Evolutionary conservation across 2,888 invertebrate genomes (phyloP).

Genomic region (Dryadula phaetusa): DNA sequence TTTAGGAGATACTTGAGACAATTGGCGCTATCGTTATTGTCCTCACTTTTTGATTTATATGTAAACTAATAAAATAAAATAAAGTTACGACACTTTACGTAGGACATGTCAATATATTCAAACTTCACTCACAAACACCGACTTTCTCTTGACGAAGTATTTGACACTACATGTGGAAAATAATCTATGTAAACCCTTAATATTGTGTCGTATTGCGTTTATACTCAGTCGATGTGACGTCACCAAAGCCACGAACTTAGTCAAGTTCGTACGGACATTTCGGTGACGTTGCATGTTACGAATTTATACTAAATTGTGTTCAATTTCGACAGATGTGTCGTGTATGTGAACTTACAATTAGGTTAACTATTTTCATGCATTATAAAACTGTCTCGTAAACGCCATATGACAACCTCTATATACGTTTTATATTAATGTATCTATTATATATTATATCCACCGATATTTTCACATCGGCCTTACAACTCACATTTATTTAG

Average conservation of each 20-base stretch:
- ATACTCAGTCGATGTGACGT: slow-evolving; percentile 45
- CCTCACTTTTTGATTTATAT: no score
- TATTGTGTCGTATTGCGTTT: slow-evolving; percentile 32
- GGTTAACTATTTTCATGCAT: neutral
- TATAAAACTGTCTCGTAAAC: neutral
- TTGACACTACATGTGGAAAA: neutral
- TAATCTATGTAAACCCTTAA: neutral
- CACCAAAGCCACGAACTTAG: slow-evolving; percentile 33
- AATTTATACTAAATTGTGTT: slow-evolving; percentile 21
- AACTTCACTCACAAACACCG: no score
- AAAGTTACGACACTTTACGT: no score
- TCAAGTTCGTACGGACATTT: slow-evolving; percentile 14
- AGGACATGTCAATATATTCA: no score
- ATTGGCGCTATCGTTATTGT: no score
- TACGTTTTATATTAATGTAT: slow-evolving; percentile 10
- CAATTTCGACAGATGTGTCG: slow-evolving; percentile 10
- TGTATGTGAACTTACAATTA: slow-evolving; percentile 17
- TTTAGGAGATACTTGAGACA: no score
- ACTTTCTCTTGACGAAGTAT: neutral
- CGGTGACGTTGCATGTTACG: slow-evolving; percentile 13
- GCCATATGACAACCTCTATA: slow-evolving; percentile 13
- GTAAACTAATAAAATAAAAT: no score
- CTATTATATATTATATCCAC: slow-evolving; percentile 25
- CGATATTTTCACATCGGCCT: slow-evolving; percentile 31
- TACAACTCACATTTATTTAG: slow-evolving; percentile 4